Percentiles rank a stretch among this genome's conserved stretches.
These are phyloP conservation scores for Coenonympha arcania DNA, from an alignment of 2,888 invertebrate genomes.

Conservation along the genomic window DNA sequence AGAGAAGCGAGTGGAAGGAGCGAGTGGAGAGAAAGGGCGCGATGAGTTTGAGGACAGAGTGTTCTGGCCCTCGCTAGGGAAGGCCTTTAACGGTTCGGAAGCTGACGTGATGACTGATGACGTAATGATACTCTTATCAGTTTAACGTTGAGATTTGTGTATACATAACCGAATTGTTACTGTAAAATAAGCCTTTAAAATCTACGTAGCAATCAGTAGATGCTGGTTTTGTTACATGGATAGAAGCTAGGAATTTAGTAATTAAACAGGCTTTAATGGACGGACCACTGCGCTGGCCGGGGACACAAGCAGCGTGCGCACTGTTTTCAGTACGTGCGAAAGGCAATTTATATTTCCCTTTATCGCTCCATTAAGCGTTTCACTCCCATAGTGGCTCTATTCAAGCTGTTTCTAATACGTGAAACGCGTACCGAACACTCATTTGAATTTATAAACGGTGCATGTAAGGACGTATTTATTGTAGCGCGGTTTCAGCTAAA, in stretches of 20 bases:
- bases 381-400: constrained; percentile 13
- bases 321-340: constrained; percentile 3
- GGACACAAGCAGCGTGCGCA: background rate
- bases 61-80: too few species aligned
- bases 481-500: background rate
- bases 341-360: constrained; percentile 12
- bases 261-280: background rate
- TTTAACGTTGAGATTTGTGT: too few species aligned
- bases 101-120: too few species aligned
- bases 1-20: too few species aligned
- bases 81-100: too few species aligned
- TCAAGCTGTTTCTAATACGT: constrained; percentile 19
- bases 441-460: constrained; percentile 56
- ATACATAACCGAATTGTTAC: too few species aligned
- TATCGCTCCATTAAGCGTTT: constrained; percentile 12
- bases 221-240: background rate
- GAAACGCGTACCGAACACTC: constrained; percentile 29
- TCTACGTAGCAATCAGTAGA: background rate
- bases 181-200: background rate
- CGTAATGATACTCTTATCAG: too few species aligned
- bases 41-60: too few species aligned
- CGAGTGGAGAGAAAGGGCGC: too few species aligned
- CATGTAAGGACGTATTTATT: constrained; percentile 36
- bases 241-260: background rate
- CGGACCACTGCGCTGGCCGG: background rate